Evolutionary conservation across 2,797 vertebrate species (phyloP), one percentile per base, ranked within the genome.

Genomic region (Catamblyrhynchus diadema): DNA sequence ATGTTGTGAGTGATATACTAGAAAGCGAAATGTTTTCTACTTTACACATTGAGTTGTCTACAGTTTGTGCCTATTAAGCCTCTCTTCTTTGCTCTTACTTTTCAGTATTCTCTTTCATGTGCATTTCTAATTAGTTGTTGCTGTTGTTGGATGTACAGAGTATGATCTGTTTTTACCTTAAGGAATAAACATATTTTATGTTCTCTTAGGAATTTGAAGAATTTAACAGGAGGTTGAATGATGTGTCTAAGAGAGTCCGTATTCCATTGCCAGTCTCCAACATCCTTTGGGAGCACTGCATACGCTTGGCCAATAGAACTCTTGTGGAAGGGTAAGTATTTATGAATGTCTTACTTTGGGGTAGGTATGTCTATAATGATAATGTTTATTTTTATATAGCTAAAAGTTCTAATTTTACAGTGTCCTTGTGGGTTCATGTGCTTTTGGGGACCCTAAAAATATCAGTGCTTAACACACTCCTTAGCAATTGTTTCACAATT

Each of bases 211-310:
- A 99, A 97, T 99, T 99, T 97, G 99, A 99, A 92, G 98, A 98
- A 78, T 99, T 99, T 93, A 99, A 99, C 97, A 98, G 98, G 96
- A 98, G 98, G 50, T 97, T 99, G 94, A 98, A 93, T 6, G 99
- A 99, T 14, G 98, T 99, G 92, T 99, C 99, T 83, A 99, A 98
- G 97, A 98, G 98, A 64, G 99, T 99, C 56, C 99, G 99, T 82
- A 99, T 99, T 96, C 99, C 99, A 2, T 96, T 99, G 92, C 98
- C 99, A 1, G 99, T 99, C 87, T 99, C 99, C 95, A 99, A 99
- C 83, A 99, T 99, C 87, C 98, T 99, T 79, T 99, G 99, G 99
- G 99, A 99, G 91, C 99, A 99, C 96, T 99, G 99, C 97, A 99
- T 99, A 94, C 99, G 99, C 39, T 95, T 99, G 97, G 99, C 99